Evolutionary conservation across 1,140 invertebrate species (phyloP), one percentile per base, ranked within the genome.

Genomic region (Ooceraea biroi): DNA sequence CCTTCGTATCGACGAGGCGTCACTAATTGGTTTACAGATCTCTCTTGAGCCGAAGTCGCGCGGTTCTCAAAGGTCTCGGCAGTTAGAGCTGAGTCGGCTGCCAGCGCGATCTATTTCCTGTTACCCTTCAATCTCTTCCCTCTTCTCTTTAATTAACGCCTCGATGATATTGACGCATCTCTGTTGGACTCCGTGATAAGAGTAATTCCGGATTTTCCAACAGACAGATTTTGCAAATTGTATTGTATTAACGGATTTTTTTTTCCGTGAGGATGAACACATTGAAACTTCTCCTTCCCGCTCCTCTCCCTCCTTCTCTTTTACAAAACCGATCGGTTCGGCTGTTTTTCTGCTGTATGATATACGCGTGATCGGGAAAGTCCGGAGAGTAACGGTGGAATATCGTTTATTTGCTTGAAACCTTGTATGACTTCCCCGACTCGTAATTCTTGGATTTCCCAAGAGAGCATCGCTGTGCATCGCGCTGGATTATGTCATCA

Each of bases 11-110:
- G 84, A 77, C 83, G 86, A 89, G 87, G 87, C 87, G 87, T 89
- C 73, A 78, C 87, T 91, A 90, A 92, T 92, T 91, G 88, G 91
- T 90, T 92, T 91, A 91, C 88, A 89, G 85, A 90, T 90, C 89
- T 89, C 68, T 89, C 68, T 76, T 77, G 78, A 86, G 89, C 83
- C 77, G 77, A 84, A 86, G 60, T 86, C 86, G 74, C 36, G 2
- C 36, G 7, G 78, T 82, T 61, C 83, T 91, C 88, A 90, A 91
- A 90, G 90, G 87, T 65, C 80, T 86, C 84, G 87, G 72, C 82
- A 86, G 89, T 89, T 91, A 36, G n/a, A 84, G 57, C 74, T 82
- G 46, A 71, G 66, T 86, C 74, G 27, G n/a, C 46, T 46, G 10
- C 30, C 19, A 41, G 22, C 46, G 22, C 52, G 55, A 60, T 46